A percentile compares a stretch with the other conserved stretches of the same genome.
Conservation (phyloP, 2,113 vertebrate species). For the Chaetops frenatus region DNA sequence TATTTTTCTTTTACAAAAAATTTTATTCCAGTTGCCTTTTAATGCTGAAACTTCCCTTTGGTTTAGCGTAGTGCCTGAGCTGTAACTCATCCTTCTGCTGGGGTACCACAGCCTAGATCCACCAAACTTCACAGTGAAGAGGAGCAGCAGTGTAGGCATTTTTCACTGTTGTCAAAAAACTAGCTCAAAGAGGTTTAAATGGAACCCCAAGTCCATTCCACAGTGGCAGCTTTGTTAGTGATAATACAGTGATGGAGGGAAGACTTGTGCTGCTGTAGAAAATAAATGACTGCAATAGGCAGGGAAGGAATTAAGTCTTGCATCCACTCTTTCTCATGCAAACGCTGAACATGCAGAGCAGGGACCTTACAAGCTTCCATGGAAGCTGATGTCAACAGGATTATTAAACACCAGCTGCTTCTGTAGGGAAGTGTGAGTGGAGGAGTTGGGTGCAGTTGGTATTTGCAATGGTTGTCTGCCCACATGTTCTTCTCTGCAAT, state of each 20-base stretch:
- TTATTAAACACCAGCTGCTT: neutral
- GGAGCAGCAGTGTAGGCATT: neutral
- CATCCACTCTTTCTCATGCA: neutral
- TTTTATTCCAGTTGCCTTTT: neutral
- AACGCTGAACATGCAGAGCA: neutral
- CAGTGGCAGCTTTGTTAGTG: neutral
- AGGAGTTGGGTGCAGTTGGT: neutral
- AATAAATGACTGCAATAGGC: neutral
- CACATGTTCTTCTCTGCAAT: neutral
- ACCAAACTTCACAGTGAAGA: neutral
- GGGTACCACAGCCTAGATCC: neutral
- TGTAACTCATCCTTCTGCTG: neutral
- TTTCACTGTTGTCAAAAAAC: neutral
- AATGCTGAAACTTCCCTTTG: neutral
- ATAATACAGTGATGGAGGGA: neutral
- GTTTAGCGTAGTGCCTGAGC: neutral
- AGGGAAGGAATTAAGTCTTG: neutral
- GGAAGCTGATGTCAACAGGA: neutral
- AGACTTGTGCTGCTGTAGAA: neutral
- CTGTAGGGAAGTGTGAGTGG: neutral
- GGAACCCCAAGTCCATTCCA: neutral
- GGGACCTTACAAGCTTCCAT: neutral
- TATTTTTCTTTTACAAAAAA: neutral
- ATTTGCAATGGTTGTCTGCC: neutral
- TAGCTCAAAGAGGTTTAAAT: neutral